phyloP scores from a whole-genome alignment of 2,113 vertebrate genomes.

The Apodemus sylvaticus region DNA sequence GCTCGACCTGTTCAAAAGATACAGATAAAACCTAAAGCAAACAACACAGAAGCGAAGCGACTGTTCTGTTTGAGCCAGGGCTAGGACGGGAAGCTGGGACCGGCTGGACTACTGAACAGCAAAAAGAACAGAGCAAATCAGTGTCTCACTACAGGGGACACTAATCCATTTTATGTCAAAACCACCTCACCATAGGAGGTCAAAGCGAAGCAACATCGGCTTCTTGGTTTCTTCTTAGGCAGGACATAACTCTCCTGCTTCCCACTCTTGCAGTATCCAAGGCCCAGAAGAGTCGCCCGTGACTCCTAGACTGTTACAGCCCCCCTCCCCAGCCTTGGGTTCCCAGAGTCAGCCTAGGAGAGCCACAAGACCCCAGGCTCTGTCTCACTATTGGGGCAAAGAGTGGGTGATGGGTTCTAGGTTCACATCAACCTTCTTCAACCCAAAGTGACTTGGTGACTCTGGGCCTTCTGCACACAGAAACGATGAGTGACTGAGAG shows the following conservation, averaged over 20 bases:
- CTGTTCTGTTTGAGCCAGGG: background rate
- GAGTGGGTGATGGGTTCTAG: background rate
- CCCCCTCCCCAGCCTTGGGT: background rate
- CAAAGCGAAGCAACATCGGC: background rate
- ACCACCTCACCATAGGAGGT: background rate
- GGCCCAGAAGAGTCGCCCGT: background rate
- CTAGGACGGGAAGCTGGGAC: background rate
- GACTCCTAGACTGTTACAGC: background rate
- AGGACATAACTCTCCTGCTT: accelerated
- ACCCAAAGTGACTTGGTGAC: too few relatives aligned
- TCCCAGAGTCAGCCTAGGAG: background rate
- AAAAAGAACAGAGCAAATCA: background rate
- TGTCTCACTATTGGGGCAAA: background rate
- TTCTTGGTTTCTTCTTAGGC: background rate
- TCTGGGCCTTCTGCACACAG: background rate
- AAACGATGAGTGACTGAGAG: constrained; percentile 78
- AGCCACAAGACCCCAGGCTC: background rate
- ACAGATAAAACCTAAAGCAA: background rate
- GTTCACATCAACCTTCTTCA: background rate
- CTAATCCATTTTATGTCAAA: background rate
- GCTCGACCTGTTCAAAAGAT: background rate
- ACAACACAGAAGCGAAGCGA: background rate
- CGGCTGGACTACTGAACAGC: background rate
- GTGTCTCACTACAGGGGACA: background rate
- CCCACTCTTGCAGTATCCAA: background rate